Base-by-base conservation (phyloP, 2,113 vertebrate species). In the Alaudala cheleensis region DNA sequence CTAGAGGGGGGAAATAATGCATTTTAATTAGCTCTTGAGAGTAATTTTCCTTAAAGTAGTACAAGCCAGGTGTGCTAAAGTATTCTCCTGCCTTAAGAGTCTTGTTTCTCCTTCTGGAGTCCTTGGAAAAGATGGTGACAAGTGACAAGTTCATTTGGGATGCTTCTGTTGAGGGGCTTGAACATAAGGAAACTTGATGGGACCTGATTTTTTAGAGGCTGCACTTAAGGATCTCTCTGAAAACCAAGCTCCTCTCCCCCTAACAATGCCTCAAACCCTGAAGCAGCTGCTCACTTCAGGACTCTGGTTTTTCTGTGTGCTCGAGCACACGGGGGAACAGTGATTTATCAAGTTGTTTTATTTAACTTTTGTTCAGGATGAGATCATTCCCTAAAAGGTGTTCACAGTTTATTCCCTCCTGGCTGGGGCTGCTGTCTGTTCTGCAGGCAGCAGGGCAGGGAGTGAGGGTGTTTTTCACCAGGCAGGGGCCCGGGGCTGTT, bases 11-110 rank as follows among this genome's bases (percentile, higher is more conserved):
- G 39, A 83, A 88, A 86, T 65, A 37, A 39, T 92, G 88, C 86
- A 96, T 93, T 94, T 93, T 89, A 89, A 92, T 95, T 96, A 94
- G 86, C 86, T 93, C 81, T 92, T 82, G 95, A 95, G 92, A 93
- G 81, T 82, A 74, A 90, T 96, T 90, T 96, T 80, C 77, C 92
- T 95, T 92, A 88, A 96, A 96, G 96, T 88, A 92, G 83, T 82
- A 92, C 72, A 93, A 93, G 86, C 94, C 95, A 96, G 95, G 92
- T 93, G 94, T 86, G 90, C 88, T 91, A 84, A 96, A 96, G 80
- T 93, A 93, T 96, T 94, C 61, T 86, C 14, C 69, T 95, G 82
- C 64, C 61, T 93, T 88, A 29, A 94, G 69, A 97, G 60, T 81
- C 76, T 93, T 49, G 26, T 45, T 31, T 92, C 79, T 94, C 90